Conservation (phyloP, 2,888 invertebrate species). For the Trachelus stipa region DNA sequence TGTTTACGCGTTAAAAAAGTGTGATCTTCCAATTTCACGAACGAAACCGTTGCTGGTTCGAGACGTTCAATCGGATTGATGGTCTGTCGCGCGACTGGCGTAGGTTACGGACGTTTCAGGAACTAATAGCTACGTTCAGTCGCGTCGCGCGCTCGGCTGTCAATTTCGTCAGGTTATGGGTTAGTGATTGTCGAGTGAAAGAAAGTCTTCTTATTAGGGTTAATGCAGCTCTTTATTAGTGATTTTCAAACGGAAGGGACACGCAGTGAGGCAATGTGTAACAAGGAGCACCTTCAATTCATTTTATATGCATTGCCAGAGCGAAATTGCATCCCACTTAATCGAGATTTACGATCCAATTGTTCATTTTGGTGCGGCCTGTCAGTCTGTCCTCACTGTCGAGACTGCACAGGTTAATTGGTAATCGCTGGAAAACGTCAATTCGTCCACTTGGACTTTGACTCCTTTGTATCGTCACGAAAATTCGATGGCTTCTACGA, state of each 20-base stretch:
- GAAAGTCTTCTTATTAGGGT: background rate
- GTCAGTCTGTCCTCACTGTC: background rate
- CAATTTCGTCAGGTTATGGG: background rate
- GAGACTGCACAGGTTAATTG: background rate
- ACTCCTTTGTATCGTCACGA: background rate
- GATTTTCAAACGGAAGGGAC: background rate
- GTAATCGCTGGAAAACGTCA: conserved; percentile 3
- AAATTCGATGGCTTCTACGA: background rate
- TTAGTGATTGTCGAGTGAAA: background rate
- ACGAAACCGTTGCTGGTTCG: conserved; percentile 9
- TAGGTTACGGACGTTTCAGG: background rate
- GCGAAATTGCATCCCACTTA: conserved; percentile 27
- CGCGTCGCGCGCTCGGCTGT: background rate
- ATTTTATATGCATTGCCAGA: conserved; percentile 24
- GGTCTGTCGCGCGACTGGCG: background rate
- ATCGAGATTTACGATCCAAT: conserved; percentile 20
- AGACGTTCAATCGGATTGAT: background rate
- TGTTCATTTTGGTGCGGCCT: conserved; percentile 13
- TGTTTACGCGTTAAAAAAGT: conserved; percentile 1
- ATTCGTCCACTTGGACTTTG: conserved; percentile 1
- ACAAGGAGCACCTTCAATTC: conserved; percentile 24
- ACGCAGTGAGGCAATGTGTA: background rate
- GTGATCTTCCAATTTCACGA: conserved; percentile 22
- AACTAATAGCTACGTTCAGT: background rate
- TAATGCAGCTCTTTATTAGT: background rate